Evolutionary conservation across 2,888 invertebrate genomes (phyloP), one percentile per base, ranked within the genome.

Genomic region (Diachrysia chrysitis): DNA sequence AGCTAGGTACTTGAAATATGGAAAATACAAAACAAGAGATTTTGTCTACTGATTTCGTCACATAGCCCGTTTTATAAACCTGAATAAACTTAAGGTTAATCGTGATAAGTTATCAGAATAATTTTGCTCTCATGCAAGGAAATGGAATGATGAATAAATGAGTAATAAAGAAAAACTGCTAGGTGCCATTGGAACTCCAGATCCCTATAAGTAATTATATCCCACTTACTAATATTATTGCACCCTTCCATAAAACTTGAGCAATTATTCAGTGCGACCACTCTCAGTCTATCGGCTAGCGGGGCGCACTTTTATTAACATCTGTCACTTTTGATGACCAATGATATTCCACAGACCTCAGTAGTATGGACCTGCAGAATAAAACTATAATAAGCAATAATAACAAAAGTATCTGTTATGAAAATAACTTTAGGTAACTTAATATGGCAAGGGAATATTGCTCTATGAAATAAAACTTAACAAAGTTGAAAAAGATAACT

Each of bases 261-360:
- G 51, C 73, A 81, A 83, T 84, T 83, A 84, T 77, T 59, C 69
- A 67, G 51, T n/a, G 54, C 54, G 54, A 69, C 63, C 73, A 51
- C 71, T 66, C 73, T 60, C 69, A 62, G 60, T 2, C 63, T 58
- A 61, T 58, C 35, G 63, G 64, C 46, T 63, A 19, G 65, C 69
- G 67, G 73, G 73, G 71, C 65, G 71, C 66, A 58, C 68, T 66
- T 78, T 76, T 78, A 79, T 69, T 65, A 73, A 77, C 82, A 84
- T 83, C 82, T 84, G 85, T 72, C 71, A 57, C 19, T 62, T 79
- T 71, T 71, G 59, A 67, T 81, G 67, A 65, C 65, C 68, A 69
- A 16, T 58, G n/a, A 57, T 16, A 58, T 12, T 54, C 56, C 16
- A 0, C 16, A 63, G 21, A 37, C 35, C 37, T 59, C 21, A 32